These are phyloP conservation scores for Cyclophora punctaria DNA, from an alignment of 2,888 invertebrate genomes.

Conservation along the genomic window DNA sequence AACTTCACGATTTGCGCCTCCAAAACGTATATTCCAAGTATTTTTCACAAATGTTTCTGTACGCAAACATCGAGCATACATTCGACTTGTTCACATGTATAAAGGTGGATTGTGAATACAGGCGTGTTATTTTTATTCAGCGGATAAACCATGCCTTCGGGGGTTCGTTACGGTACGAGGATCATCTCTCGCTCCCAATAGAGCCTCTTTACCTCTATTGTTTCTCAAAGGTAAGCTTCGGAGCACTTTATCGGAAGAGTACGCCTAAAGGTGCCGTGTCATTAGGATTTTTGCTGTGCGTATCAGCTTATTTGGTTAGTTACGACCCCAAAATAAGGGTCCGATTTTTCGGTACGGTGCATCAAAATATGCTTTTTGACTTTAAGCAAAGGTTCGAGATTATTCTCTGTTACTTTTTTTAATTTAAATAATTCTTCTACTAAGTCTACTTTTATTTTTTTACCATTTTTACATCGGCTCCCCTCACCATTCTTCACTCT, in stretches of 20 bases:
- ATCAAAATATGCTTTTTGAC: too few relatives aligned
- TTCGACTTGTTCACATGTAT: constrained; percentile 16
- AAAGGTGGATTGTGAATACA: constrained; percentile 24
- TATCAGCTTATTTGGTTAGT: too few relatives aligned
- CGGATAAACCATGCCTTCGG: constrained; percentile 43
- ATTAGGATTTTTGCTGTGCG: neutral
- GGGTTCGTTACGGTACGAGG: constrained; percentile 52
- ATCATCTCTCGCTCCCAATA: constrained; percentile 33
- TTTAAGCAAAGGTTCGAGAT: too few relatives aligned
- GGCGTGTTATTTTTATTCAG: constrained; percentile 46
- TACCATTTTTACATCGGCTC: neutral
- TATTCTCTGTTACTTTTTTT: too few relatives aligned
- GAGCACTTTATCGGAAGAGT: constrained; percentile 14
- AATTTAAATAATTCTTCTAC: too few relatives aligned
- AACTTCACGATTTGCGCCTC: constrained; percentile 2
- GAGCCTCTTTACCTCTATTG: constrained; percentile 25
- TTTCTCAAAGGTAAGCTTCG: constrained; percentile 20
- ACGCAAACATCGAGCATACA: constrained; percentile 14
- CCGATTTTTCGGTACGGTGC: too few relatives aligned
- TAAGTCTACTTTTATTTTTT: neutral
- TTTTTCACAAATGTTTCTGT: constrained; percentile 14
- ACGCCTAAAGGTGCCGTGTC: constrained; percentile 1
- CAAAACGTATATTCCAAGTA: constrained; percentile 13
- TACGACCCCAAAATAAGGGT: too few relatives aligned
- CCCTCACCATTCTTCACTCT: constrained; percentile 11